Evolutionary conservation across 2,113 vertebrate genomes (phyloP).

Genomic region (Chlamydotis undulata): DNA sequence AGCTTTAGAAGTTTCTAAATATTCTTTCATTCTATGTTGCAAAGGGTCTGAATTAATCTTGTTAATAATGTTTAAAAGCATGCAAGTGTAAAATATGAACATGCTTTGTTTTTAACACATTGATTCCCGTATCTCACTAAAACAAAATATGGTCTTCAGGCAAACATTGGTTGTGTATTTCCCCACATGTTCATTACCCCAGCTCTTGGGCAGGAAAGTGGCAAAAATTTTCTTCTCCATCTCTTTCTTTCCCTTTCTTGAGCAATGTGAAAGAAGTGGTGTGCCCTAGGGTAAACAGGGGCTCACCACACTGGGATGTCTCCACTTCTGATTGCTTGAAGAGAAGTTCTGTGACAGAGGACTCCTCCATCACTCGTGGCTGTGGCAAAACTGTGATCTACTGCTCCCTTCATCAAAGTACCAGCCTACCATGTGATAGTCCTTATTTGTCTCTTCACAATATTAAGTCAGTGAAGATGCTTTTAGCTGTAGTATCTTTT

Average conservation of each 20-base stretch:
- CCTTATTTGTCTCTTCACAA: background rate
- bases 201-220: background rate
- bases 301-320: background rate
- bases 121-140: background rate
- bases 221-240: background rate
- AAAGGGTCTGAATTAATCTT: background rate
- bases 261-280: background rate
- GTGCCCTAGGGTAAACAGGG: background rate
- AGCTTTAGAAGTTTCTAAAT: conserved; percentile 30
- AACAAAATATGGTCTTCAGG: background rate
- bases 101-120: background rate
- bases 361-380: accelerated
- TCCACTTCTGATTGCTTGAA: background rate
- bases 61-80: conserved; percentile 28
- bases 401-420: background rate
- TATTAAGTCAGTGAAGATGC: background rate
- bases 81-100: background rate
- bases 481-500: background rate
- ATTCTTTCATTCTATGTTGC: background rate
- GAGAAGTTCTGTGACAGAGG: background rate
- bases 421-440: background rate
- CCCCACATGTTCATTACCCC: background rate
- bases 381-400: background rate
- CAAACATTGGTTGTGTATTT: background rate
- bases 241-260: background rate